phyloP scores from a whole-genome alignment of 2,113 vertebrate species.

The Pangasianodon gigas region DNA sequence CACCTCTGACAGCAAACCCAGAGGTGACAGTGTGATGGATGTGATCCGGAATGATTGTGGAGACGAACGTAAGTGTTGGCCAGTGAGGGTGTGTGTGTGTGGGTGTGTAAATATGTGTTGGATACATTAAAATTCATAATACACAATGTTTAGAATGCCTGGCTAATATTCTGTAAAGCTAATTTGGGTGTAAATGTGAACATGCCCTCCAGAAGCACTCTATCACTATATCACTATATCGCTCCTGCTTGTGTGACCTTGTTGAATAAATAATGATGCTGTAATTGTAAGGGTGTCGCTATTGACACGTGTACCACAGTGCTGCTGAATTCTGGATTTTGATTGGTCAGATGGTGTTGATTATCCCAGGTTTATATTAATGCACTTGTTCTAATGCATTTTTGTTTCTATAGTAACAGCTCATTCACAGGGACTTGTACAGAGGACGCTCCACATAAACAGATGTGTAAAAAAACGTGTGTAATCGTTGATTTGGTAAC shows the following conservation, averaged over 20 bases:
- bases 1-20: not conserved
- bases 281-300: not conserved
- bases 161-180: not conserved
- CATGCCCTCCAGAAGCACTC: not conserved
- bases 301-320: not conserved
- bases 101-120: not conserved
- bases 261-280: not conserved
- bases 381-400: not conserved
- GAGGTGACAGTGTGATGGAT: not conserved
- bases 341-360: not conserved
- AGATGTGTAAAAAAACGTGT: too few species aligned
- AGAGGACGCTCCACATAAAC: not conserved
- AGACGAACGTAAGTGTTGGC: conserved; percentile 23
- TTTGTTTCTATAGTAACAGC: not conserved
- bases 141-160: not conserved
- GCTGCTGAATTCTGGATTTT: not conserved
- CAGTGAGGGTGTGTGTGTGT: not conserved
- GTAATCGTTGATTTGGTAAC: too few species aligned
- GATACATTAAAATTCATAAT: not conserved
- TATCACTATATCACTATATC: not conserved
- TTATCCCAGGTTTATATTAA: not conserved
- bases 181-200: not conserved
- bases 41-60: conserved; percentile 13
- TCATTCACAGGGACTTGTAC: not conserved
- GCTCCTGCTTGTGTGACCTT: not conserved